Conservation (phyloP, 2,797 vertebrate genomes). For the Margarornis squamiger region DNA sequence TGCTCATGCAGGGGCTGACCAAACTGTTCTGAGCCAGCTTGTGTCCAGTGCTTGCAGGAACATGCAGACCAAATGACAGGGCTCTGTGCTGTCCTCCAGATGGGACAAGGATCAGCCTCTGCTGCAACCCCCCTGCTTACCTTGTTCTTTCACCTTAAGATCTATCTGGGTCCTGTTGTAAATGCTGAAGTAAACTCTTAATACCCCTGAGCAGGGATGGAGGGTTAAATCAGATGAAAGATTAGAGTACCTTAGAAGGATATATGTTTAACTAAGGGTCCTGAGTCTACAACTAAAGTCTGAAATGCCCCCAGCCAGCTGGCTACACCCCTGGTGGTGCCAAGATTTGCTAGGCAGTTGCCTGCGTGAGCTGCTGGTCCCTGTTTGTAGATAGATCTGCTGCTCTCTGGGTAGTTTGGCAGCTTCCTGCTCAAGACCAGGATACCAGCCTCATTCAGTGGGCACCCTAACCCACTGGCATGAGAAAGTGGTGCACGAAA, state of each 20-base stretch:
- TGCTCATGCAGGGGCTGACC: not conserved
- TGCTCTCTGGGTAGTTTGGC: not conserved
- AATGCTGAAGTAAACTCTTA: not conserved
- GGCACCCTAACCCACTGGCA: not conserved
- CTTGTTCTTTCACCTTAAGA: not conserved
- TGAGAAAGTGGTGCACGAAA: not conserved
- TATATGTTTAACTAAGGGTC: not conserved
- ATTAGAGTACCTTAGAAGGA: not conserved
- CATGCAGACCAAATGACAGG: not conserved
- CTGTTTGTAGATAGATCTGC: not conserved
- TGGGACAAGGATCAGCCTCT: not conserved
- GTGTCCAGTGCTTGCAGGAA: not conserved
- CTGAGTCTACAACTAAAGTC: not conserved
- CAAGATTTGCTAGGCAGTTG: not conserved
- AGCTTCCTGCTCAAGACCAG: not conserved
- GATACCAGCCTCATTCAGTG: not conserved
- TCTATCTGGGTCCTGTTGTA: not conserved
- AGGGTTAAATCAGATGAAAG: conserved; percentile 20
- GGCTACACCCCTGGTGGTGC: not conserved
- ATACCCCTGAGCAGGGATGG: not conserved
- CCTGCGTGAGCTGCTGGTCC: not conserved
- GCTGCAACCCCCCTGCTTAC: not conserved
- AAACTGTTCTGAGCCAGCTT: not conserved
- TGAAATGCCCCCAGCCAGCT: not conserved
- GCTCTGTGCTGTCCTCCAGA: not conserved